Evolutionary conservation across 2,113 vertebrate genomes (phyloP).

Genomic region (Psammodynastes pulverulentus): DNA sequence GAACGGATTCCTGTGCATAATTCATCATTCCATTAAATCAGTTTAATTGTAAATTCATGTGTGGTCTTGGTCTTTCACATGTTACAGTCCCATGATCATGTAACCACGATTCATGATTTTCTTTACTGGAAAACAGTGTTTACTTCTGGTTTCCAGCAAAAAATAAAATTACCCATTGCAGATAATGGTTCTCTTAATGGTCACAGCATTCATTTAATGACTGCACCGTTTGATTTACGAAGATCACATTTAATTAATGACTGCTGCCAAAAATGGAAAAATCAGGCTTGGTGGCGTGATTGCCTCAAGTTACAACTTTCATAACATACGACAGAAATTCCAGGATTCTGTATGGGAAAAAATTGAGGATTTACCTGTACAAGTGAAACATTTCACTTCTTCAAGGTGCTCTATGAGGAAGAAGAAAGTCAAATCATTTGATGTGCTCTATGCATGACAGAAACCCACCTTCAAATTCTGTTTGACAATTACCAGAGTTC

Average conservation of each 20-base stretch:
- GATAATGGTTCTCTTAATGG: no score
- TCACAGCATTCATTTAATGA: no score
- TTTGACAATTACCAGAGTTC: slow-evolving; percentile 92
- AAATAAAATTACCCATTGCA: no score
- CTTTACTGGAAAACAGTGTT: no score
- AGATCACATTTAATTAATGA: neutral
- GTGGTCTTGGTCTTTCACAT: no score
- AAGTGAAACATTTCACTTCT: neutral
- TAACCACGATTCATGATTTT: no score
- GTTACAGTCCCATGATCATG: no score
- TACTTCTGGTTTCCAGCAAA: no score
- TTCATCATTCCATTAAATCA: no score
- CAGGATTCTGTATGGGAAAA: neutral
- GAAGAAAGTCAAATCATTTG: neutral
- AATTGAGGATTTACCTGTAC: neutral
- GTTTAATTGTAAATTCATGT: no score
- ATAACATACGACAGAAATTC: neutral
- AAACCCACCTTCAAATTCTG: slow-evolving; percentile 91
- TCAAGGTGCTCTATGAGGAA: neutral
- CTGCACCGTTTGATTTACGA: no score
- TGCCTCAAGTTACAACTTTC: neutral
- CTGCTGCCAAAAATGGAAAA: neutral
- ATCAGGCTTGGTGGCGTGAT: neutral
- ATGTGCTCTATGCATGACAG: neutral
- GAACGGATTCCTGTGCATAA: no score